Base-by-base conservation (phyloP, 1,140 invertebrate genomes). In the Augochlora pura region DNA sequence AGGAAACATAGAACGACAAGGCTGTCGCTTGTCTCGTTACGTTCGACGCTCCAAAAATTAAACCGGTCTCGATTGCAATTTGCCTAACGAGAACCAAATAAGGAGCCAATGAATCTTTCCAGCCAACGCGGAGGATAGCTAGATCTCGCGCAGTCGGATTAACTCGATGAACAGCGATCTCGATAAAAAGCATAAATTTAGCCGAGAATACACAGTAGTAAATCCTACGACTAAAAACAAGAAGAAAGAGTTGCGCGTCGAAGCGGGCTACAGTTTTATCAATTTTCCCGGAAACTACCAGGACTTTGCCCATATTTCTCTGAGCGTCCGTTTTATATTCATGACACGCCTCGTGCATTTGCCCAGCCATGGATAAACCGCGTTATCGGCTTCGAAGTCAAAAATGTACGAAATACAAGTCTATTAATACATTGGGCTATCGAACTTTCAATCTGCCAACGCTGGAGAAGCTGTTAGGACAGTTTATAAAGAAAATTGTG, bases 321-420 rank as follows among this genome's bases (percentile, higher is more conserved):
- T 49, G 52, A 23, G 8, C 54, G 21, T 52, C 52, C 75, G 67
- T 77, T 77, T 77, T 77, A 71, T 77, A 77, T 77, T 77, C 75
- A 71, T 71, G 59, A 64, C 42, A 10, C 14, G 74, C 49, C 27
- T 18, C n/a, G 59, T 39, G 25, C 32, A n/a, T 5, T 14, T 9
- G 23, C 12, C n/a, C 32, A 6, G 57, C 18, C 38, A 14, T 32
- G 23, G 54, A 42, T 69, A 67, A 59, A 60, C 21, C 54, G 12
- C 7, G 59, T 77, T 71, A 71, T 23, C 46, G 32, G 66, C 25
- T 77, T 16, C 16, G 27, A 52, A 77, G 46, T 64, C 23, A 5
- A 71, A 77, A 71, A 71, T 23, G 46, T 38, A 39, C 23, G 27
- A 63, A 49, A 39, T 23, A 7, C 46, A 21, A 10, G 32, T 3